Conservation (phyloP, 2,797 vertebrate genomes). For the Brachyalestes nurse region DNA sequence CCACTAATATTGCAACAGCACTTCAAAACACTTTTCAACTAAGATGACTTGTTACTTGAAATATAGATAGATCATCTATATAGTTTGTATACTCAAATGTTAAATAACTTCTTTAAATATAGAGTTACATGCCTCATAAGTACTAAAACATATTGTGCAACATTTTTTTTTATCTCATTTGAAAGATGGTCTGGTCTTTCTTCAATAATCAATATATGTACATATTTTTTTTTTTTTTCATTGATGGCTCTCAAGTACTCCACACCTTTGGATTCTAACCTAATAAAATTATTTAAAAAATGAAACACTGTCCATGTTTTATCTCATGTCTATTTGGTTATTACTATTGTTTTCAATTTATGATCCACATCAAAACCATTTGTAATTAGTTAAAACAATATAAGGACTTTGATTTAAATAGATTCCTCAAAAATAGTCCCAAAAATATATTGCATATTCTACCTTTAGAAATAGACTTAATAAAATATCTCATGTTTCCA, state of each 20-base stretch:
- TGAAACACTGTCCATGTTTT: slow-evolving; percentile 37
- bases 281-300: neutral
- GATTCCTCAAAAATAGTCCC: slow-evolving; percentile 74
- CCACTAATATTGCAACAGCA: slow-evolving; percentile 53
- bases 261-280: slow-evolving; percentile 40
- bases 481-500: slow-evolving; percentile 77
- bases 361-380: slow-evolving; percentile 28
- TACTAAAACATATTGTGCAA: slow-evolving; percentile 58
- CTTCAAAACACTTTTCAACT: slow-evolving; percentile 50
- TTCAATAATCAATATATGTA: slow-evolving; percentile 69
- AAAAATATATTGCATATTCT: slow-evolving; percentile 83
- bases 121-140: slow-evolving; percentile 49
- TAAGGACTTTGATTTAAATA: slow-evolving; percentile 48
- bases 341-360: slow-evolving; percentile 30
- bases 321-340: slow-evolving; percentile 40
- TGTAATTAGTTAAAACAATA: slow-evolving; percentile 27
- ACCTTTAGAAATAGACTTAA: slow-evolving; percentile 77
- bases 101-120: slow-evolving; percentile 58
- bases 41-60: slow-evolving; percentile 42
- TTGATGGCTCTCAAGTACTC: slow-evolving; percentile 38
- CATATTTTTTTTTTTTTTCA: slow-evolving; percentile 58
- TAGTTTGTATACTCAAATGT: slow-evolving; percentile 37
- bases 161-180: slow-evolving; percentile 32
- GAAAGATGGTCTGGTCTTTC: slow-evolving; percentile 64
- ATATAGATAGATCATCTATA: slow-evolving; percentile 52